Evolutionary conservation across 92 coral and sea anemone genomes (phyloP).

Genomic region (Nematostella vectensis): DNA sequence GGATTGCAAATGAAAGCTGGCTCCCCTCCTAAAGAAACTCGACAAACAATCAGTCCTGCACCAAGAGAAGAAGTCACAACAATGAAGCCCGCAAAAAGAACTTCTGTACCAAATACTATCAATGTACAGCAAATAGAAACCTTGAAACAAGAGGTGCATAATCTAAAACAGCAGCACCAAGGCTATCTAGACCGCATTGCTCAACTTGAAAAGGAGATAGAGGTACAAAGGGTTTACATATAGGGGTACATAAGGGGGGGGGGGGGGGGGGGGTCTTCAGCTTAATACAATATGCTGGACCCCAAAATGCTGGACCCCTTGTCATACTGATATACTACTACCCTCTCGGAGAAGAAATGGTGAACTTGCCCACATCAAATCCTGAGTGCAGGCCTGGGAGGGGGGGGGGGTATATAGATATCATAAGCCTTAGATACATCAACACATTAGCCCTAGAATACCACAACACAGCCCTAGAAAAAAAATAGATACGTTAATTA

Average conservation of each 20-base stretch:
- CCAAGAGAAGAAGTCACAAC: conserved; percentile 12
- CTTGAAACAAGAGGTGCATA: conserved; percentile 12
- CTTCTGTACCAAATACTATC: not conserved
- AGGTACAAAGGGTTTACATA: conserved; percentile 17
- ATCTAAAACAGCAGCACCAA: conserved; percentile 11
- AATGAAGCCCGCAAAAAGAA: not conserved
- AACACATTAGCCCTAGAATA: too few relatives aligned
- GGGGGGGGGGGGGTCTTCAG: too few relatives aligned
- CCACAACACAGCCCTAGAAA: too few relatives aligned
- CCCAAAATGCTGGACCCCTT: too few relatives aligned
- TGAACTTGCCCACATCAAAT: too few relatives aligned
- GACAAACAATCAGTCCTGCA: conserved; percentile 1
- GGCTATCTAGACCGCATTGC: conserved; percentile 23
- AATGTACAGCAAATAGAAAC: conserved; percentile 10
- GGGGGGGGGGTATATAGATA: too few relatives aligned
- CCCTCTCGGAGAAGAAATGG: too few relatives aligned
- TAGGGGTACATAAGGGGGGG: too few relatives aligned
- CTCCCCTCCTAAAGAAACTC: conserved; percentile 20
- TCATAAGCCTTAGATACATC: too few relatives aligned
- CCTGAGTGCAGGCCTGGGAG: too few relatives aligned
- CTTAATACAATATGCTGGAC: not conserved
- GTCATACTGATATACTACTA: too few relatives aligned
- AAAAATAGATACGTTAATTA: too few relatives aligned
- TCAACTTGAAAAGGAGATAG: conserved; percentile 45
- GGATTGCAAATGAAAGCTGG: conserved; percentile 41